phyloP scores from a whole-genome alignment of 1,140 invertebrate genomes.

The Drosophila virilis region DNA sequence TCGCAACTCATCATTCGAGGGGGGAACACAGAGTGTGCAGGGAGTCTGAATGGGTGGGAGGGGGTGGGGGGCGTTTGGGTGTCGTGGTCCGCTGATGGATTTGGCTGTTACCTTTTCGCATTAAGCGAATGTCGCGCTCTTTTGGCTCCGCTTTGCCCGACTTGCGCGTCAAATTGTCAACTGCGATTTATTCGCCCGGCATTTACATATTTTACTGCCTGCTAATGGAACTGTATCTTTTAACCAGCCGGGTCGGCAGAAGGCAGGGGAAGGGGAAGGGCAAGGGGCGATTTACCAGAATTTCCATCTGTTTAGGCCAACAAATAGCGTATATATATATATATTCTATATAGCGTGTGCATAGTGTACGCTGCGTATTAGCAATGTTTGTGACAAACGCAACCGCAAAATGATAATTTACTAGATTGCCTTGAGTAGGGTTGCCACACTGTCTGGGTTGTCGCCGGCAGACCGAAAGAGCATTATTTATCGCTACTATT shows the following conservation, averaged over 20 bases:
- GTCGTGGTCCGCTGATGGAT: conserved; percentile 65
- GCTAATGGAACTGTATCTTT: conserved; percentile 54
- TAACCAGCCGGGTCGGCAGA: neutral
- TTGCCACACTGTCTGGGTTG: conserved; percentile 16
- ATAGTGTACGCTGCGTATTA: conserved; percentile 14
- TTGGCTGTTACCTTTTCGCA: conserved; percentile 74
- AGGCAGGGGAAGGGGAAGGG: no score
- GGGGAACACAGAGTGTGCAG: neutral
- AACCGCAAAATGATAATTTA: conserved; percentile 37
- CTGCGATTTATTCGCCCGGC: conserved; percentile 75
- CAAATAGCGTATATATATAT: neutral
- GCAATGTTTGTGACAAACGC: conserved; percentile 27
- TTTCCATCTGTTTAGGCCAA: neutral
- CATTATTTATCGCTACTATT: conserved; percentile 28
- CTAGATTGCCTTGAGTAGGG: conserved; percentile 40
- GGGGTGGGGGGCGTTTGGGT: neutral
- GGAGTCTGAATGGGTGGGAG: neutral
- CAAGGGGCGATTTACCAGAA: no score
- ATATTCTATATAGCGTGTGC: neutral
- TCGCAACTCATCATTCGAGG: conserved; percentile 73
- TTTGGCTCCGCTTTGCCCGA: conserved; percentile 22
- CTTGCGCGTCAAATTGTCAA: conserved; percentile 59
- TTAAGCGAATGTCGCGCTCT: conserved; percentile 67
- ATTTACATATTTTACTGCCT: conserved; percentile 80
- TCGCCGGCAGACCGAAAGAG: conserved; percentile 7